These are phyloP conservation scores for Drosophila seguyi DNA, from an alignment of 1,140 invertebrate genomes.

Conservation along the genomic window DNA sequence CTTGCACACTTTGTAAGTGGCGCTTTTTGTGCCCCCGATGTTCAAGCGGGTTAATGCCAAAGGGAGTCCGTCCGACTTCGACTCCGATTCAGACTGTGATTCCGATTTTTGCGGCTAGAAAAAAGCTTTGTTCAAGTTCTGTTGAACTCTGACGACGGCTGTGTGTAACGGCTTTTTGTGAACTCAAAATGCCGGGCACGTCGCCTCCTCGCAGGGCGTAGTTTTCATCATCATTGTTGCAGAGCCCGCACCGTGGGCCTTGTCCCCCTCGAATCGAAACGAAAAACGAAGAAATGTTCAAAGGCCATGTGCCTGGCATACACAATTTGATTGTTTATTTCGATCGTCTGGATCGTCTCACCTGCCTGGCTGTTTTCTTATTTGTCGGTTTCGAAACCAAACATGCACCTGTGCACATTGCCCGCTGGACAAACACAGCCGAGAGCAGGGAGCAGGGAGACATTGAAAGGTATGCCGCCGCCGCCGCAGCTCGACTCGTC, in stretches of 20 bases:
- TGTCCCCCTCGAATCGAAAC: constrained; percentile 31
- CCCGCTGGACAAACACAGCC: constrained; percentile 30
- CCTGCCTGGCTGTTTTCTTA: constrained; percentile 13
- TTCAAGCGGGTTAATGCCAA: constrained; percentile 52
- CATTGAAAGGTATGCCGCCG: constrained; percentile 9
- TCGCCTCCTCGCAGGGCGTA: constrained; percentile 22
- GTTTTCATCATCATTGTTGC: constrained; percentile 55
- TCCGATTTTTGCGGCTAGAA: constrained; percentile 34
- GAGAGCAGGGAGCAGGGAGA: not conserved
- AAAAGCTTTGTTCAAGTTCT: constrained; percentile 31
- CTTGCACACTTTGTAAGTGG: constrained; percentile 13
- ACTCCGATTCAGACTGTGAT: constrained; percentile 5
- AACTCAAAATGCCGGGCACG: constrained; percentile 62
- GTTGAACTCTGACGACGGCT: constrained; percentile 49
- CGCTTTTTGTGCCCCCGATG: constrained; percentile 36
- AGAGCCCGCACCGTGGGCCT: constrained; percentile 30
- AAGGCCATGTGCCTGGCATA: constrained; percentile 68
- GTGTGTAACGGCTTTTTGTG: constrained; percentile 22
- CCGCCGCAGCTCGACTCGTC: not conserved
- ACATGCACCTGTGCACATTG: constrained; percentile 51
- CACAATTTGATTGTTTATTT: constrained; percentile 69
- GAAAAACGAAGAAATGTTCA: constrained; percentile 40
- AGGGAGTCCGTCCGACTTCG: constrained; percentile 11
- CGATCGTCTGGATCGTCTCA: constrained; percentile 37
- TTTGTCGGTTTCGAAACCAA: constrained; percentile 51